Conservation (phyloP, 2,797 vertebrate species). For the Urophycis tenuis region DNA sequence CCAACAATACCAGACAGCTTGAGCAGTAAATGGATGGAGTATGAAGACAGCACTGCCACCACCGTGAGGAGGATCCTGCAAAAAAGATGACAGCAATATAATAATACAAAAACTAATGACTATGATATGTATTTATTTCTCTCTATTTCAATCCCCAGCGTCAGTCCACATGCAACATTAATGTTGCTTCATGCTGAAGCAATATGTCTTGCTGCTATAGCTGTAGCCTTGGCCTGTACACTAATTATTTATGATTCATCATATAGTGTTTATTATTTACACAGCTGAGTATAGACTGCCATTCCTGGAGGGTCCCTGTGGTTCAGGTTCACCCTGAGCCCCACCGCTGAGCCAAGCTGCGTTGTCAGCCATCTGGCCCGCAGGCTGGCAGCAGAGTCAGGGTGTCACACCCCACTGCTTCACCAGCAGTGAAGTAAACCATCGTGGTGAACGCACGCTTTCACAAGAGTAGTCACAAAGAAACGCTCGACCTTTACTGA, state of each 20-base stretch:
- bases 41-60: constrained; percentile 88
- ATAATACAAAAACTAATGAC: neutral
- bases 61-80: constrained; percentile 84
- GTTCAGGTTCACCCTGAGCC: constrained; percentile 32
- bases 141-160: neutral
- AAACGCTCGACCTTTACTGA: no score
- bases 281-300: constrained; percentile 43
- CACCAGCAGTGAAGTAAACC: no score
- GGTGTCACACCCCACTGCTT: no score
- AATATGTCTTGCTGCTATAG: neutral
- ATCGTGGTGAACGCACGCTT: no score
- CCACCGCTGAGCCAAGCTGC: constrained; percentile 39
- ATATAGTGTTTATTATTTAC: constrained; percentile 30
- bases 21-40: constrained; percentile 96
- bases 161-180: neutral
- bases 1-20: constrained; percentile 88
- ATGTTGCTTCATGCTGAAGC: neutral
- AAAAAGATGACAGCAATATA: neutral
- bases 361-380: constrained; percentile 31
- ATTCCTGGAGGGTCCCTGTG: constrained; percentile 29
- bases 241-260: neutral
- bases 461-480: no score
- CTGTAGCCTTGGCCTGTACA: constrained; percentile 11
- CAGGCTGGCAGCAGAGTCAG: neutral
- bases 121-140: neutral